These are phyloP conservation scores for Octopus sinensis DNA, from an alignment of 1,140 invertebrate species.

Conservation along the genomic window DNA sequence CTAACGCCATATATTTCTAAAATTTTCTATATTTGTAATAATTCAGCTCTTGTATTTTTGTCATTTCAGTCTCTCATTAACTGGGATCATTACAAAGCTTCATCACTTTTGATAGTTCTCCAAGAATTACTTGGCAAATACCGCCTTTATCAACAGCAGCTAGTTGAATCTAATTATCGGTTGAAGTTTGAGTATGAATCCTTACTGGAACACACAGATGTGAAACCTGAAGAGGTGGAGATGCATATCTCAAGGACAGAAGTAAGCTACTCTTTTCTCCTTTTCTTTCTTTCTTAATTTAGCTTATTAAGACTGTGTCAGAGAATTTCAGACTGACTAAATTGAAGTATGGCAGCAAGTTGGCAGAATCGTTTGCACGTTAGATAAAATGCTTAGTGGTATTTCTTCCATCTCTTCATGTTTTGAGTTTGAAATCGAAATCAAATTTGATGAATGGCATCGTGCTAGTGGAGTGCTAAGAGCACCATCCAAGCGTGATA, in stretches of 20 bases:
- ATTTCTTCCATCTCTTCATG: no score
- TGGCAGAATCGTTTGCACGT: no score
- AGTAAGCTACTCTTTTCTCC: slow-evolving; percentile 19
- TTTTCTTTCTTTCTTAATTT: background rate
- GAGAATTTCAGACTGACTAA: background rate
- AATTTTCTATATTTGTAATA: background rate
- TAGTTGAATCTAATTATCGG: slow-evolving; percentile 38
- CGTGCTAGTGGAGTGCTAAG: no score
- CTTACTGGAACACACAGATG: slow-evolving; percentile 40
- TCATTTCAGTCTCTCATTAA: slow-evolving; percentile 38
- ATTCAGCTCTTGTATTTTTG: background rate
- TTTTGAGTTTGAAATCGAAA: no score
- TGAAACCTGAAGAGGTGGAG: slow-evolving; percentile 46
- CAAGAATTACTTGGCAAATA: slow-evolving; percentile 45
- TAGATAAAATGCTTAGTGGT: no score
- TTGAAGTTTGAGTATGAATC: slow-evolving; percentile 51
- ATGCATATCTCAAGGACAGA: slow-evolving; percentile 35
- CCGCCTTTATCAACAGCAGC: slow-evolving; percentile 36
- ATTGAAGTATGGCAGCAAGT: background rate
- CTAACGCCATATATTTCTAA: no score
- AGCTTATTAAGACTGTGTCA: no score
- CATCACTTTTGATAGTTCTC: slow-evolving; percentile 38
- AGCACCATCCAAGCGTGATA: no score
- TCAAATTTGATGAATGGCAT: no score
- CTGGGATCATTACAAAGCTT: slow-evolving; percentile 38